Base-by-base conservation (phyloP, 2,797 vertebrate genomes). In the Masticophis lateralis region DNA sequence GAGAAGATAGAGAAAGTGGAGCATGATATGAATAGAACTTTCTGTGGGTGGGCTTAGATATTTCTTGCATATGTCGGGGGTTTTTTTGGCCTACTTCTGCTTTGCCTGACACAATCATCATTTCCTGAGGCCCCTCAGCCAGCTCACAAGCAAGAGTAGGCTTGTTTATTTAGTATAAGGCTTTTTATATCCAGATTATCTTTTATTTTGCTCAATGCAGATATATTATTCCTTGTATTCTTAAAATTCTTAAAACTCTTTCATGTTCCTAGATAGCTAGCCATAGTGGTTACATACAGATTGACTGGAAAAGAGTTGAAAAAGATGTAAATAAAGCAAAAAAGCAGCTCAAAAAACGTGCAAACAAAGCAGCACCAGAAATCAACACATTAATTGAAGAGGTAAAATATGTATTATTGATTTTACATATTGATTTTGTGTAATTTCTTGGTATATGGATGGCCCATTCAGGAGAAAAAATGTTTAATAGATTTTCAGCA, bases 321-420 rank as follows among this genome's bases (percentile, higher is more conserved):
- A 99, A 99, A 97, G 99, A 99, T 97, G 98, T 99, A 94, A 99
- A 99, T 98, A 99, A 99, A 98, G 99, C 99, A 6, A 99, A 99
- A 97, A 99, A 98, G 95, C 99, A 99, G 94, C 97, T 99, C 91
- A 99, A 99, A 97, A 99, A 99, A 94, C 98, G 98, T 94, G 99
- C 98, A 25, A 98, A 99, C 93, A 98, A 99, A 95, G 98, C 99
- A 94, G 98, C 97, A 28, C 99, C 99, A 4, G 99, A 99, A 98
- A 98, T 99, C 28, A 99, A 98, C 97, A 98, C 98, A 8, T 97
- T 99, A 90, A 98, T 99, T 87, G 99, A 99, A 96, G 99, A 99
- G 98, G 99, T 99, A 97, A 98, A 97, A 90, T 25, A 89, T 66
- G 55, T 66, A 28, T 69, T 90, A 53, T 28, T 91, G 9, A 4